A percentile compares a stretch with the other conserved stretches of the same genome.
These are phyloP conservation scores for Stichodactyla helianthus DNA, from an alignment of 64 coral and sea anemone species.

Conservation along the genomic window DNA sequence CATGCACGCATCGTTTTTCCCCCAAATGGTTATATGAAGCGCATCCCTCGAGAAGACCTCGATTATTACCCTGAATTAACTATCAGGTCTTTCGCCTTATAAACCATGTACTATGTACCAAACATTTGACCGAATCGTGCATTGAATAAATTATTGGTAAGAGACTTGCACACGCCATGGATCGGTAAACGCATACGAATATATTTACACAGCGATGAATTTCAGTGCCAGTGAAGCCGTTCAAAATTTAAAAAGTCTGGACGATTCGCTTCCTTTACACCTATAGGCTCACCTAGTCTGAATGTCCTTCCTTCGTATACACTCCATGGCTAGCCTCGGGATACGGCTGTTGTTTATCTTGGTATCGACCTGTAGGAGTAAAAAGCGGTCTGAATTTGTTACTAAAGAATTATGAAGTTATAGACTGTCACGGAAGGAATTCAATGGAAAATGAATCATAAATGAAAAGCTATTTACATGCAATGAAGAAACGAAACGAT, in stretches of 20 bases:
- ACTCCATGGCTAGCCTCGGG: background rate
- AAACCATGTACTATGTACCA: background rate
- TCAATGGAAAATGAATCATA: background rate
- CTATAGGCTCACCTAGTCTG: background rate
- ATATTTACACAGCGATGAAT: slow-evolving; percentile 12
- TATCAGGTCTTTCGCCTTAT: background rate
- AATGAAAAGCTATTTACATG: slow-evolving; percentile 1
- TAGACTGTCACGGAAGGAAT: background rate
- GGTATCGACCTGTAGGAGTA: background rate
- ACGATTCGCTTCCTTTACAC: background rate
- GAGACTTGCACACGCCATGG: slow-evolving; percentile 8
- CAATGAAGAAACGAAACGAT: background rate
- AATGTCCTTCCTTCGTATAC: background rate
- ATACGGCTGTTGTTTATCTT: background rate
- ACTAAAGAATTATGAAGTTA: slow-evolving; percentile 7
- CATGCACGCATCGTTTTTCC: background rate
- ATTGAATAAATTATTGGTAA: slow-evolving; percentile 21
- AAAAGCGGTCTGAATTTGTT: slow-evolving; percentile 4
- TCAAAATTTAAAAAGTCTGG: background rate
- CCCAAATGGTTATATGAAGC: background rate
- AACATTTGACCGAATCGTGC: slow-evolving; percentile 1
- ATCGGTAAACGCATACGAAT: slow-evolving; percentile 9
- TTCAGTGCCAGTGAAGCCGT: background rate
- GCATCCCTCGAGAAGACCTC: background rate
- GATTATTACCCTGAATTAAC: background rate